These are phyloP conservation scores for Suillia variegata DNA, from an alignment of 2,888 invertebrate species.

Conservation along the genomic window DNA sequence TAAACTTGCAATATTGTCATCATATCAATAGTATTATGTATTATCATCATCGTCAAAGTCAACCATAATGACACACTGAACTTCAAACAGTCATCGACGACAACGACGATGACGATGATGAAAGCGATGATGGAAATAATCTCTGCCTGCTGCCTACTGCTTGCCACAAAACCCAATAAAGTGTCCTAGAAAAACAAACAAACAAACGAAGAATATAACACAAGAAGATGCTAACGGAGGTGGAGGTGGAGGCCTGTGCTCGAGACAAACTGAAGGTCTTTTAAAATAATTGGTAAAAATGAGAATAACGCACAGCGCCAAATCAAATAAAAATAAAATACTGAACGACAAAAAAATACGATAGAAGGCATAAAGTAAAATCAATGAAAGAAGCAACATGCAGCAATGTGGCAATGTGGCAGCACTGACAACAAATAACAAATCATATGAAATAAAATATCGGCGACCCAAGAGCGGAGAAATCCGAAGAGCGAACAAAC, in stretches of 20 bases:
- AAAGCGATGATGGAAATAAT: slow-evolving; percentile 17
- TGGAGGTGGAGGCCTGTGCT: no score
- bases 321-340: slow-evolving; percentile 10
- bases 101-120: not conserved
- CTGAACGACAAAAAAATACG: not conserved
- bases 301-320: slow-evolving; percentile 10
- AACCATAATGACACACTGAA: slow-evolving; percentile 27
- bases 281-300: slow-evolving; percentile 31
- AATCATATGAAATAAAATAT: slow-evolving; percentile 14
- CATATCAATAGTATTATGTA: no score
- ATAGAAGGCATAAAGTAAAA: slow-evolving; percentile 17
- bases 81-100: slow-evolving; percentile 20
- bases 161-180: slow-evolving; percentile 24
- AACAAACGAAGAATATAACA: not conserved
- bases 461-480: slow-evolving; percentile 4
- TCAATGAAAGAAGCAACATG: not conserved
- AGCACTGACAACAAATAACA: slow-evolving; percentile 21
- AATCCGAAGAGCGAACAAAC: not conserved
- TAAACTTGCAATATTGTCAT: no score
- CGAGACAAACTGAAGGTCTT: slow-evolving; percentile 28
- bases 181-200: slow-evolving; percentile 16
- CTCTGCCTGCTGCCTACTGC: slow-evolving; percentile 10
- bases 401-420: not conserved
- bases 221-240: not conserved
- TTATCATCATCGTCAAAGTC: slow-evolving; percentile 24